phyloP scores from a whole-genome alignment of 2,888 invertebrate species.

The Deilephila porcellus region DNA sequence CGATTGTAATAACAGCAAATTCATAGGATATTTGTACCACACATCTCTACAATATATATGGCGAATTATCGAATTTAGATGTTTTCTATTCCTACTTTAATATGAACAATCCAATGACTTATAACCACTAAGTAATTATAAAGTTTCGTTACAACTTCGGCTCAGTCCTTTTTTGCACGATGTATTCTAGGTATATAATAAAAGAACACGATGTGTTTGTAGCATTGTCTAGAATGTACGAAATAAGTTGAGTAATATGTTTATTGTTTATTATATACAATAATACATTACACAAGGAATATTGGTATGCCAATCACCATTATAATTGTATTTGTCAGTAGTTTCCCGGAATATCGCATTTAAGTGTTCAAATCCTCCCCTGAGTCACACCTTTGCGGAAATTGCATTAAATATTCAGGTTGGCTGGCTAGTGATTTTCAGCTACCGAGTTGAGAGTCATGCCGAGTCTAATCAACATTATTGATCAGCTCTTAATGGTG shows the following conservation, averaged over 20 bases:
- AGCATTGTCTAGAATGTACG: too few species aligned
- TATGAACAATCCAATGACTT: neutral
- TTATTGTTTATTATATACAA: too few species aligned
- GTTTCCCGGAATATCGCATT: neutral
- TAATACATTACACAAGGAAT: too few species aligned
- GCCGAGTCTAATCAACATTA: constrained; percentile 38
- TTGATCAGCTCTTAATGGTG: constrained; percentile 52
- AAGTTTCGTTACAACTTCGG: too few species aligned
- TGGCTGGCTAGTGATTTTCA: neutral
- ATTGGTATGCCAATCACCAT: neutral
- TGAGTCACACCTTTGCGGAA: neutral
- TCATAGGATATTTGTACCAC: neutral
- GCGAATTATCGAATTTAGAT: neutral
- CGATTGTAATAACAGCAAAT: neutral
- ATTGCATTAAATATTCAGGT: neutral
- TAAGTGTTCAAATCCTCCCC: neutral
- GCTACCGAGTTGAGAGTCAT: constrained; percentile 34
- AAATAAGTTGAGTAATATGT: too few species aligned
- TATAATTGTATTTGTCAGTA: neutral
- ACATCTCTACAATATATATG: neutral
- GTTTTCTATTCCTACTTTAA: neutral
- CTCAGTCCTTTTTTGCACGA: too few species aligned
- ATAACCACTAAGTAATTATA: neutral
- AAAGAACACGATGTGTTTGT: too few species aligned
- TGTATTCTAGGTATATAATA: too few species aligned